Base-by-base conservation (phyloP, 2,797 vertebrate species). In the Xenentodon cancila region DNA sequence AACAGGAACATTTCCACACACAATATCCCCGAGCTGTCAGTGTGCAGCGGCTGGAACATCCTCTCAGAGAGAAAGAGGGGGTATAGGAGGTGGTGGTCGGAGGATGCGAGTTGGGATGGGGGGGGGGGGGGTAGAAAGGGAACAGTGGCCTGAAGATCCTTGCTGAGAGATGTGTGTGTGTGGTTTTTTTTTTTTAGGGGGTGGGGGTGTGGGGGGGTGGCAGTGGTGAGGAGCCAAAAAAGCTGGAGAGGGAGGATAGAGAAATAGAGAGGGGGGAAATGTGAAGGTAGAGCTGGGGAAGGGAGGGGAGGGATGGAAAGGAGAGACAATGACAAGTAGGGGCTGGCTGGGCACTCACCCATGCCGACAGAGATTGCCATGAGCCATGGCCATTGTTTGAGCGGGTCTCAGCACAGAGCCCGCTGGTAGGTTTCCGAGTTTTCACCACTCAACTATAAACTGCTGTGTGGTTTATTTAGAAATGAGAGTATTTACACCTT, bases 1-100 rank as follows among this genome's bases (percentile, higher is more conserved):
- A 91, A 91, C 90, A 92, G 89, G 90, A 92, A 92, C 91, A 91
- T 92, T 92, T 92, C 91, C 91, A 92, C 91, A 91, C 91, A 92
- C 90, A 90, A 91, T 92, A 92, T 92, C 91, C 91, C 91, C 63
- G 85, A 92, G 91, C 91, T 92, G 91, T 92, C 91, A 92, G 91
- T 92, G 91, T 92, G 91, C 91, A 92, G 86, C 80, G 89, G 89
- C 89, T 92, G 91, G 91, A 92, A 92, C 91, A 92, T 92, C 90
- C 91, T 92, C 91, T 91, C 86, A 75, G 77, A 90, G 89, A 89
- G 86, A 88, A 79, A 84, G 84, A 72, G 86, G 71, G 86, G 82
- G 77, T 53, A 50, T 79, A 50, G 80, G 72, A 4, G 75, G 73
- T 15, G 79, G 58, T 34, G 73, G 58, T 56, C 57, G 73, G 73